A percentile compares a stretch with the other conserved stretches of the same genome.
phyloP scores from a whole-genome alignment of 2,113 vertebrate species.

The Heterochromis multidens region DNA sequence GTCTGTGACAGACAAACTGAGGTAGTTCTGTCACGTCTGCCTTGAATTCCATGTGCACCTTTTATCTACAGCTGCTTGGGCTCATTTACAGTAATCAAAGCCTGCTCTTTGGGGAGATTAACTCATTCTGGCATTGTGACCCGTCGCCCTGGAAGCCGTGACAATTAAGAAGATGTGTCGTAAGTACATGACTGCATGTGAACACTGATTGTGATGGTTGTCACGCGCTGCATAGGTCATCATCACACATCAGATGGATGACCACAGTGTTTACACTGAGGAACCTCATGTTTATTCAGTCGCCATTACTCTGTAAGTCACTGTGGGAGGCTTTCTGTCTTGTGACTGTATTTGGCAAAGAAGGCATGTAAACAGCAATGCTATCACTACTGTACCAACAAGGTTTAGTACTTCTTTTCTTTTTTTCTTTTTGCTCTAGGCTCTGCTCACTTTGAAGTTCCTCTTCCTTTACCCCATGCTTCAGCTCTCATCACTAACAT shows the following conservation, averaged over 20 bases:
- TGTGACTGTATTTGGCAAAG: neutral
- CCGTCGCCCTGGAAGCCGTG: conserved; percentile 3
- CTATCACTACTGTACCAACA: neutral
- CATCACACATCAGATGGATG: conserved; percentile 3
- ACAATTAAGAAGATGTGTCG: conserved; percentile 43
- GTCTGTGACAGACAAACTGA: neutral
- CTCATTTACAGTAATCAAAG: conserved; percentile 32
- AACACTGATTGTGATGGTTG: conserved; percentile 12
- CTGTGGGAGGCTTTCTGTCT: neutral
- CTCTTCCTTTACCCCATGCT: neutral
- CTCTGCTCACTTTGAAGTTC: conserved; percentile 9
- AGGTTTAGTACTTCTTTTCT: neutral
- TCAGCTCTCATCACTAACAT: neutral
- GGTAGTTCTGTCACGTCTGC: neutral
- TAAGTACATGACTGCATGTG: conserved; percentile 12
- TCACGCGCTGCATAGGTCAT: neutral
- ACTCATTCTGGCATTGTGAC: neutral
- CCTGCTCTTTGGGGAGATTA: conserved; percentile 25
- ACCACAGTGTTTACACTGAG: neutral
- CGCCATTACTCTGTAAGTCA: neutral
- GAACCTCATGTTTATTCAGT: conserved; percentile 1
- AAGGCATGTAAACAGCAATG: neutral
- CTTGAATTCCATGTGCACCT: neutral
- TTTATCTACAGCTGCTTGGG: neutral
- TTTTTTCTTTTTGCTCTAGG: neutral